Evolutionary conservation across 1,140 invertebrate genomes (phyloP), one percentile per base, ranked within the genome.

Genomic region (Prorops nasuta): DNA sequence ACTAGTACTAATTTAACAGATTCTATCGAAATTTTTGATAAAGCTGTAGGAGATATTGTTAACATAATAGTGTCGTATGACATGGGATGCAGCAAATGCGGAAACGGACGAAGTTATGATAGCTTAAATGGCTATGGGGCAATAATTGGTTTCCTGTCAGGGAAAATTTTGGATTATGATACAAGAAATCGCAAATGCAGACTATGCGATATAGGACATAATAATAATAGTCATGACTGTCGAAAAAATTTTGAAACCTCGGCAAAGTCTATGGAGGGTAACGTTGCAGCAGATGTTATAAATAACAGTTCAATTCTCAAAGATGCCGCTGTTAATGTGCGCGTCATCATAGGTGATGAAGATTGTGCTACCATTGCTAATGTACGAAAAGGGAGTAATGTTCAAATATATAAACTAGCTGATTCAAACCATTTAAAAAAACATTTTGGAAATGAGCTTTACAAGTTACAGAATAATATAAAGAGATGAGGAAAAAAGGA

Each of bases 381-480:
- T 19, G 3, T 44, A 0, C 7, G 19, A 35, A 44, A 20, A 35
- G 18, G 20, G 0, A 44, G 14, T 31, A 4, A 9, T 14, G 14
- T 28, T 12, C 10, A 1, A 14, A 35, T 35, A 10, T 12, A 34
- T 19, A 44, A 44, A 35, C 31, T 44, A 3, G 31, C 17, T 4
- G 16, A 44, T 17, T 39, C 40, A 9, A 45, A 38, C 28, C 15
- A 45, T 22, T 28, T 44, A n/a, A 44, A 32, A 19, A 46, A 46
- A 8, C 44, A 46, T 44, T 44, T 44, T 34, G 17, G 9, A 17
- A 18, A 17, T 15, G 28, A 32, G 3, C 14, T 32, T 7, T 34
- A 34, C 3, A 28, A 17, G 18, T 9, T 44, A 4, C 31, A 44
- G 18, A 16, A 7, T 1, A 34, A 34, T 17, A 32, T 19, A n/a